phyloP scores from a whole-genome alignment of 2,888 invertebrate species.

The Osmoderma eremita region DNA sequence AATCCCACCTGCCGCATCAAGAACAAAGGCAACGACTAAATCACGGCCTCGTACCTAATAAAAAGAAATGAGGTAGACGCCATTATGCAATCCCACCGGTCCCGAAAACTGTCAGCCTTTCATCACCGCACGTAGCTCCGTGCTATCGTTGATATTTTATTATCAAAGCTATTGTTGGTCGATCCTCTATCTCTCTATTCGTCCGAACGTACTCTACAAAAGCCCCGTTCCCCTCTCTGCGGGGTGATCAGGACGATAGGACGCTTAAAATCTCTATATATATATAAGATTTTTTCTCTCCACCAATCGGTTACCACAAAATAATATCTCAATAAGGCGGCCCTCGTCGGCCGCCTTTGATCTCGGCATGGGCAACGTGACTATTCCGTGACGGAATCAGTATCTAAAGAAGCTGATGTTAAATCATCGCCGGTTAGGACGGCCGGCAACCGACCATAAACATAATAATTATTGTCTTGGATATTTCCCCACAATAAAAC shows the following conservation, averaged over 20 bases:
- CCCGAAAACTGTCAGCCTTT: conserved; percentile 31
- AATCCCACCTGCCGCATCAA: conserved; percentile 12
- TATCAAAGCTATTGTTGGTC: conserved; percentile 31
- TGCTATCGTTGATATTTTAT: conserved; percentile 30
- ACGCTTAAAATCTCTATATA: conserved; percentile 12
- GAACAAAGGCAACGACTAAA: conserved; percentile 19
- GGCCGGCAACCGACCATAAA: conserved; percentile 15
- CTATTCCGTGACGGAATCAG: conserved; percentile 33
- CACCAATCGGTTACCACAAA: conserved; percentile 35
- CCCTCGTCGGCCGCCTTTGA: conserved; percentile 19
- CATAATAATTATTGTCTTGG: conserved; percentile 30
- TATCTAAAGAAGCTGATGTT: conserved; percentile 41
- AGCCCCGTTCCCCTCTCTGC: conserved; percentile 2
- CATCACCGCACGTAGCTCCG: conserved; percentile 25
- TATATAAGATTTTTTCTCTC: conserved; percentile 24
- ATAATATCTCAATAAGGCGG: conserved; percentile 38
- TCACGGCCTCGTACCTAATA: conserved; percentile 9
- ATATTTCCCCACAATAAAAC: not conserved
- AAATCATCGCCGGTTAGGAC: conserved; percentile 39
- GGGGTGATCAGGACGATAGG: not conserved
- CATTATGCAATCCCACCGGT: conserved; percentile 32
- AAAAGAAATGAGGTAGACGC: conserved; percentile 6
- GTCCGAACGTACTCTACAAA: not conserved
- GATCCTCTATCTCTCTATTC: conserved; percentile 8
- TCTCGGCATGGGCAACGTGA: conserved; percentile 36